A percentile compares a stretch with the other conserved stretches of the same genome.
phyloP scores from a whole-genome alignment of 2,888 invertebrate genomes.

The Octodonta nipae region DNA sequence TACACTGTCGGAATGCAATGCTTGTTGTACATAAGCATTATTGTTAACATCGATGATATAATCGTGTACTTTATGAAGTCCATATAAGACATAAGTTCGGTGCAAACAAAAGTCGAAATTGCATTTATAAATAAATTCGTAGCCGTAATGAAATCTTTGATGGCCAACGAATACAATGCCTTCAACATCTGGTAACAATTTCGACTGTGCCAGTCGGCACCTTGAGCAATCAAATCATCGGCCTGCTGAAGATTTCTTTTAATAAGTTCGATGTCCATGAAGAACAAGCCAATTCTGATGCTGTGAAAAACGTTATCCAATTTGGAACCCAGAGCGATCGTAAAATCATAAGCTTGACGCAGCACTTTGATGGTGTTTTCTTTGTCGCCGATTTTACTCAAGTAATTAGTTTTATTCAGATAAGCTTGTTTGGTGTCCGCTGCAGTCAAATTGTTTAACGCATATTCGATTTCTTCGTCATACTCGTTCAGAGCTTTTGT shows the following conservation, averaged over 20 bases:
- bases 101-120: slow-evolving; percentile 60
- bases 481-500: slow-evolving; percentile 17
- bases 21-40: slow-evolving; percentile 62
- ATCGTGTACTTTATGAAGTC: slow-evolving; percentile 37
- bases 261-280: slow-evolving; percentile 22
- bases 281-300: slow-evolving; percentile 31
- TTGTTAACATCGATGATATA: slow-evolving; percentile 32
- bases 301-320: slow-evolving; percentile 34
- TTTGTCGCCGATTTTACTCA: slow-evolving; percentile 34
- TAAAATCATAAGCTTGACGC: slow-evolving; percentile 27
- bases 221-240: slow-evolving; percentile 24
- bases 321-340: slow-evolving; percentile 29
- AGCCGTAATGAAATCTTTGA: slow-evolving; percentile 53
- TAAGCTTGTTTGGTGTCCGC: slow-evolving; percentile 24
- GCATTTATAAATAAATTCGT: slow-evolving; percentile 52
- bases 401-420: slow-evolving; percentile 31
- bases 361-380: slow-evolving; percentile 24
- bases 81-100: slow-evolving; percentile 57
- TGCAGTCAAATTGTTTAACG: slow-evolving; percentile 16
- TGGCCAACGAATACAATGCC: slow-evolving; percentile 51
- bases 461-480: slow-evolving; percentile 21
- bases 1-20: slow-evolving; percentile 48
- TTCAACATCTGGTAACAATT: slow-evolving; percentile 57
- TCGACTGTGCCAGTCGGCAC: slow-evolving; percentile 59
- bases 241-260: slow-evolving; percentile 28